These are phyloP conservation scores for Spinus pinus DNA, from an alignment of 2,797 vertebrate species.

Conservation along the genomic window DNA sequence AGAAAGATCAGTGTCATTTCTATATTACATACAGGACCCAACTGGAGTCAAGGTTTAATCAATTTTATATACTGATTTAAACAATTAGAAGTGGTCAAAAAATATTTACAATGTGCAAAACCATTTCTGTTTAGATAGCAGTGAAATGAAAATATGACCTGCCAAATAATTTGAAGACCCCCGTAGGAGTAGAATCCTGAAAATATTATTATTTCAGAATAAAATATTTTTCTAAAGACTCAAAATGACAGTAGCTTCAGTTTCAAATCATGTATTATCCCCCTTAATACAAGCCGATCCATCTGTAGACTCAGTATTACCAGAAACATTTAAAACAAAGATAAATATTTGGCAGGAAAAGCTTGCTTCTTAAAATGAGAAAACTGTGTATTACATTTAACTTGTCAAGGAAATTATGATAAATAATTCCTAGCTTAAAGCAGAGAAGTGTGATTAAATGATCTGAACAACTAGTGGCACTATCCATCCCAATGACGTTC, in stretches of 20 bases:
- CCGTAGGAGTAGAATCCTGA: not conserved
- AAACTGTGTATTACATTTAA: not conserved
- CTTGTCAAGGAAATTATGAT: slow-evolving; percentile 46
- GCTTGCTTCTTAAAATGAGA: not conserved
- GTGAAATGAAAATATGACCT: not conserved
- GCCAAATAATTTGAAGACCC: not conserved
- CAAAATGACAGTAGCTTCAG: not conserved
- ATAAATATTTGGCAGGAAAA: slow-evolving; percentile 29
- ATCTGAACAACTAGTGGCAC: slow-evolving; percentile 3
- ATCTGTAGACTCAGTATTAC: not conserved
- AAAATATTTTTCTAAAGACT: slow-evolving; percentile 38
- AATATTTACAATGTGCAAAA: not conserved
- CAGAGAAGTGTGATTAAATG: slow-evolving; percentile 41
- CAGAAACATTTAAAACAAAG: slow-evolving; percentile 26
- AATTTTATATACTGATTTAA: not conserved
- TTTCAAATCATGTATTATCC: not conserved
- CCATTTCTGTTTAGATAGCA: not conserved
- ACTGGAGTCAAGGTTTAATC: not conserved
- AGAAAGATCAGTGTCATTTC: not conserved
- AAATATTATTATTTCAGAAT: slow-evolving; percentile 9
- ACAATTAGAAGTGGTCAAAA: not conserved
- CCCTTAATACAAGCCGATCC: not conserved
- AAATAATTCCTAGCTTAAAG: slow-evolving; percentile 41
- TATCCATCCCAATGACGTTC: slow-evolving; percentile 24
- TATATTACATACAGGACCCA: not conserved